Evolutionary conservation across 2,113 vertebrate species (phyloP).

Genomic region (Laticauda laticaudata): DNA sequence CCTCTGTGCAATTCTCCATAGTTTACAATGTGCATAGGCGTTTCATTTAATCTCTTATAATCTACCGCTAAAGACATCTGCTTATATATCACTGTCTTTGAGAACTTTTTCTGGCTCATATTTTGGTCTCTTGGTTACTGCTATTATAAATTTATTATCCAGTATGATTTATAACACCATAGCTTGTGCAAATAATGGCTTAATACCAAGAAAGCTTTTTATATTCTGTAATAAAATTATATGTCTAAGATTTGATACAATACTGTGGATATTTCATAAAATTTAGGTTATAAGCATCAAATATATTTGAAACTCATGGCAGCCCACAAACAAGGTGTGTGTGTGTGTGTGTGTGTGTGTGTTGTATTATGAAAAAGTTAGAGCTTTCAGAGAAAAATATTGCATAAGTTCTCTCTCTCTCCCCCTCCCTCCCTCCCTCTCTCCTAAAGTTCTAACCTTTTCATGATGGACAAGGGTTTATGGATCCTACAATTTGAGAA

Average conservation of each 20-base stretch:
- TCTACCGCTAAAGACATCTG: slow-evolving; percentile 47
- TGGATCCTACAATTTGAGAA: not conserved
- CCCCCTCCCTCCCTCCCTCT: not conserved
- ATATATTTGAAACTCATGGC: slow-evolving; percentile 1
- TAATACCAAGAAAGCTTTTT: slow-evolving; percentile 46
- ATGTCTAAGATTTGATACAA: slow-evolving; percentile 20
- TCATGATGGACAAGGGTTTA: not conserved
- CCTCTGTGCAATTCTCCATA: slow-evolving; percentile 42
- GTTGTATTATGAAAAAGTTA: not conserved
- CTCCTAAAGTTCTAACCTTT: not conserved
- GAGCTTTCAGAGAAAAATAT: not conserved
- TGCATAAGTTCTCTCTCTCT: not conserved
- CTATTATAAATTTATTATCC: slow-evolving; percentile 57
- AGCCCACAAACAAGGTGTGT: slow-evolving; percentile 4
- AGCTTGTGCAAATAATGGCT: slow-evolving; percentile 53
- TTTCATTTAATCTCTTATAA: slow-evolving; percentile 54
- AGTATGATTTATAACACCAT: slow-evolving; percentile 50
- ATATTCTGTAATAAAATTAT: slow-evolving; percentile 47
- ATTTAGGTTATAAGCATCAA: slow-evolving; percentile 11
- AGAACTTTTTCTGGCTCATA: slow-evolving; percentile 50
- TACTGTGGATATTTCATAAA: slow-evolving; percentile 29
- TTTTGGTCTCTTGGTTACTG: slow-evolving; percentile 53
- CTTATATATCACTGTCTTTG: slow-evolving; percentile 65
- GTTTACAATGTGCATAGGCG: slow-evolving; percentile 49
- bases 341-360: not conserved